Evolutionary conservation across 2,888 invertebrate genomes (phyloP).

Genomic region (Parasteatoda lunata): DNA sequence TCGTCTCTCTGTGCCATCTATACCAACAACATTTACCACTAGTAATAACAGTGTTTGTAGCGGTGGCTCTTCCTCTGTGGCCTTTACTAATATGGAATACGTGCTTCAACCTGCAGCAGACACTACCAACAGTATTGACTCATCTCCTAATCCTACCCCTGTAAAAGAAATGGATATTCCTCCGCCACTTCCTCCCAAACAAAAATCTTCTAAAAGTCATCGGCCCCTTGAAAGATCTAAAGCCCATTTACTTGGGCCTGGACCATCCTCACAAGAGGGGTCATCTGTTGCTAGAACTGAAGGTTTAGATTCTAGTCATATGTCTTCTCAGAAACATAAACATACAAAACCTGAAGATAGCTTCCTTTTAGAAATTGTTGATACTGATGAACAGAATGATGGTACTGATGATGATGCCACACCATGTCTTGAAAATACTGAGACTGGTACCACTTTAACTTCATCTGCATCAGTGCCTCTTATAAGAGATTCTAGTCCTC

Average conservation of each 20-base stretch:
- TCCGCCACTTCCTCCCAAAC: constrained; percentile 83
- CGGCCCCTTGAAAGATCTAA: constrained; percentile 84
- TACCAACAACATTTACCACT: constrained; percentile 7
- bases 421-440: constrained; percentile 39
- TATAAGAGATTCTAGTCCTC: constrained; percentile 55
- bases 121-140: constrained; percentile 27
- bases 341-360: constrained; percentile 69
- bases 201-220: constrained; percentile 77
- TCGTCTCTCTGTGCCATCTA: constrained; percentile 41
- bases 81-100: constrained; percentile 71
- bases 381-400: constrained; percentile 70
- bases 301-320: constrained; percentile 46
- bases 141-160: constrained; percentile 49
- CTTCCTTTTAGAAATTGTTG: constrained; percentile 70
- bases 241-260: constrained; percentile 75
- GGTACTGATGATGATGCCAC: constrained; percentile 42
- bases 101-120: constrained; percentile 64
- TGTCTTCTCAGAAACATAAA: constrained; percentile 35
- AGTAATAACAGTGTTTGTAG: constrained; percentile 24
- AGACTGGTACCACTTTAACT: constrained; percentile 20
- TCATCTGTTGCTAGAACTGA: constrained; percentile 22
- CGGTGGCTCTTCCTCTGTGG: constrained; percentile 46
- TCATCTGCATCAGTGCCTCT: constrained; percentile 53
- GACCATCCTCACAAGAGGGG: constrained; percentile 47
- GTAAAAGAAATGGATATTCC: constrained; percentile 69